Evolutionary conservation across 2,888 invertebrate genomes (phyloP), one percentile per base, ranked within the genome.

Genomic region (Autographa pulchrina): DNA sequence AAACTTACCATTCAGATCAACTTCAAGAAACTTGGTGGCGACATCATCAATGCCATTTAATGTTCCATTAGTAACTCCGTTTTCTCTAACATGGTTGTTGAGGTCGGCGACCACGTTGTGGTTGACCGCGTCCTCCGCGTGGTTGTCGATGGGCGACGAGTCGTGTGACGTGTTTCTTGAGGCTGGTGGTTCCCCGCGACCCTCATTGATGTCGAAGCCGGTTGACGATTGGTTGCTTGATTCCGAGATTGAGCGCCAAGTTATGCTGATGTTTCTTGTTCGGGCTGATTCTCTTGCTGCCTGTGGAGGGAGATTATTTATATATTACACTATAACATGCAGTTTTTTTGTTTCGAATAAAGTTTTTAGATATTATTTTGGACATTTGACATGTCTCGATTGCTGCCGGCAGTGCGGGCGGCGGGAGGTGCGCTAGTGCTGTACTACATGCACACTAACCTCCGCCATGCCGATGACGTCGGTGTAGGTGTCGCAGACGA

Each of bases 211-310:
- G 73, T 92, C 92, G 84, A 94, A 91, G 8, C 92, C 93, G 61
- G 90, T 92, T 2, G 93, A 94, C 0, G 94, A 95, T 60, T 94
- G 94, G 88, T 96, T 96, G 83, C 94, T 94, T 5, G 95, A 96
- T 72, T 96, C 96, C 0, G 96, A 96, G 73, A 96, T 90, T 0
- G 96, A 96, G 0, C 96, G 90, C 96, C 96, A 96, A 0, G 95
- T 96, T 72, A 96, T 95, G 87, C 96, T 96, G 68, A 96, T 92
- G 86, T 95, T 93, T 2, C 96, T 88, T 0, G 89, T 89, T 1
- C 95, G 88, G 2, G 89, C 90, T 5, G 90, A 77, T 81, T 93
- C 94, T 73, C 92, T 86, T 18, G 93, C 88, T 2, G 91, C 90
- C 95, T 94, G 88, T 5, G 38, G 63, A 60, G 6, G 61, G 48